Evolutionary conservation across 1,140 invertebrate genomes (phyloP).

Genomic region (Aricia agestis): DNA sequence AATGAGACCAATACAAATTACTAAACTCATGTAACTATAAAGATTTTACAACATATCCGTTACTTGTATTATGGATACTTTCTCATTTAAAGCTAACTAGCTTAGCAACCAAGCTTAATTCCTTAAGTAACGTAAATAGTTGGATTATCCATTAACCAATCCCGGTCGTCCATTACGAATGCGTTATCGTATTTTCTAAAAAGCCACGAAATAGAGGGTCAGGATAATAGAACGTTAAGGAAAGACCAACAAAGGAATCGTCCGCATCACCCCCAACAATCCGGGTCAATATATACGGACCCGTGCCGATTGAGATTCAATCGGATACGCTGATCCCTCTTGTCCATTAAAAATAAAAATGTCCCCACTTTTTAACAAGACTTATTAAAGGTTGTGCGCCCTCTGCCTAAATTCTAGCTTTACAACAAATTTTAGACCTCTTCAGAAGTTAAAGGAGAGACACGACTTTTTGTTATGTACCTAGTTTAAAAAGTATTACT

Average conservation of each 20-base stretch:
- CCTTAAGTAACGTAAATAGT: not conserved
- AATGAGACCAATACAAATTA: too few relatives aligned
- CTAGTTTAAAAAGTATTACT: too few relatives aligned
- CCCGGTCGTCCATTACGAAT: not conserved
- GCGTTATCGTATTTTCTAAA: conserved; percentile 11
- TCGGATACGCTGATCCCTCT: not conserved
- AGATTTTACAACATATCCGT: too few relatives aligned
- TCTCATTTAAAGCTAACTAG: too few relatives aligned
- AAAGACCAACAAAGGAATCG: conserved; percentile 8
- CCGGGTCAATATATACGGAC: conserved; percentile 6
- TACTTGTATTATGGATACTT: too few relatives aligned
- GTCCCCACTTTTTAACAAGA: not conserved
- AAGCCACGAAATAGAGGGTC: conserved; percentile 11
- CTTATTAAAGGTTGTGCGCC: not conserved
- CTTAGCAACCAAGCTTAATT: not conserved
- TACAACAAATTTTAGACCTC: too few relatives aligned
- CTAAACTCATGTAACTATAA: too few relatives aligned
- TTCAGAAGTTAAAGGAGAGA: too few relatives aligned
- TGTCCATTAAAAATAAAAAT: not conserved
- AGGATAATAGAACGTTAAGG: conserved; percentile 11
- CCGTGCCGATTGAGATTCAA: conserved; percentile 10
- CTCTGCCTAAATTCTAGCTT: too few relatives aligned
- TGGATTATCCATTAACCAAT: not conserved
- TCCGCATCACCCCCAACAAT: conserved; percentile 6
- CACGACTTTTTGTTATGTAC: too few relatives aligned